Evolutionary conservation across 2,113 vertebrate species (phyloP), one percentile per base, ranked within the genome.

Genomic region (Pelecanoides urinatrix): DNA sequence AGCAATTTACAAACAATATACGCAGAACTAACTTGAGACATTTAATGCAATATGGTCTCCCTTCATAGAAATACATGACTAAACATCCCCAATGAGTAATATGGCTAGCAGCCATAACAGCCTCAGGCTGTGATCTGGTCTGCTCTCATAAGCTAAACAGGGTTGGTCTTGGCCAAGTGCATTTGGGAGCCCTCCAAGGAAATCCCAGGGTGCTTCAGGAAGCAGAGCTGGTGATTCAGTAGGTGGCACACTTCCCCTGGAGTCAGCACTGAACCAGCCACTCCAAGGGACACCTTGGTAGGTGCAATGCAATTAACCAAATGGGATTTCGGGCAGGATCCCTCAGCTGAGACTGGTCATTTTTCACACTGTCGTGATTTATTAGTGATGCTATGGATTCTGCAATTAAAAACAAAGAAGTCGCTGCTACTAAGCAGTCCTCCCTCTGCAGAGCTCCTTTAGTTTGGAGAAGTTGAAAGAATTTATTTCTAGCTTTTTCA

Each of bases 21-120:
- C 12, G 72, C 81, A 94, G 94, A 95, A 96, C 91, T 96, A 94
- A 94, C 95, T 95, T 23, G 70, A 96, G 91, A 82, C 85, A 79
- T 93, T 96, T 96, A 94, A 79, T 96, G 92, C 94, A 97, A 95
- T 95, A 92, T 96, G 95, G 91, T 96, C 96, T 98, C 91, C 96
- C 94, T 97, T 97, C 89, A 52, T 52, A 94, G 94, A 97, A 96
- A 94, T 94, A 96, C 94, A 97, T 98, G 97, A 98, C 97, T 98
- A 98, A 98, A 92, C 90, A 96, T 98, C 90, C 94, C 97, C 97
- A 97, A n/a, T 98, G 97, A 98, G 93, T 98, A 97, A 98, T 97
- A 72, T 96, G 97, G 96, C 97, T 74, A 92, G 76, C 72, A 94
- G 97, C 96, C 97, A 97, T 81, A 95, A 96, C 96, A 98, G 95